Conservation (phyloP, 2,113 vertebrate genomes). For the Cynopterus brachyotis region DNA sequence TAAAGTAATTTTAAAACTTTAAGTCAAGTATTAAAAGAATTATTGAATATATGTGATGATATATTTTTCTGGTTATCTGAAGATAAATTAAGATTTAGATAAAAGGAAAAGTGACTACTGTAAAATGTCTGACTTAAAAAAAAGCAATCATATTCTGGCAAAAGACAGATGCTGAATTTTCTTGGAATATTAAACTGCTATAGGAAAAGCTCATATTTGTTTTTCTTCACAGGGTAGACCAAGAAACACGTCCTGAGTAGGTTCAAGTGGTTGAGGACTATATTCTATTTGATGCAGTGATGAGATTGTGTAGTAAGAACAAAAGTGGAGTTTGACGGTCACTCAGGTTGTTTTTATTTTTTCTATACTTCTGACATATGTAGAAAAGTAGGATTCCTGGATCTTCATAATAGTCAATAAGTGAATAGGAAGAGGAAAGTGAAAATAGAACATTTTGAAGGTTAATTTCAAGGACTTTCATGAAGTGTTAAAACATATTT, state of each 20-base stretch:
- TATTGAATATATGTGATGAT: background rate
- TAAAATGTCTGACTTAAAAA: background rate
- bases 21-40: background rate
- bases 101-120: background rate
- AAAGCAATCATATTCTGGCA: background rate
- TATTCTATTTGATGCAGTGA: background rate
- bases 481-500: background rate
- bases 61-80: background rate
- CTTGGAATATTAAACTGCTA: background rate
- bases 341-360: background rate
- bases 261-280: background rate
- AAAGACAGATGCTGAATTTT: background rate
- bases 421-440: background rate
- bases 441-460: background rate
- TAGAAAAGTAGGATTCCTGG: background rate
- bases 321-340: background rate
- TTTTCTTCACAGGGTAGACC: background rate
- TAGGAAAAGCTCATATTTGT: background rate
- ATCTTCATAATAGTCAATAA: background rate
- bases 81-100: background rate
- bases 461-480: background rate
- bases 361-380: background rate
- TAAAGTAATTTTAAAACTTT: background rate
- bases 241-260: background rate
- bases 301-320: background rate